These are phyloP conservation scores for Eremophila alpestris DNA, from an alignment of 2,797 vertebrate genomes.

Conservation along the genomic window DNA sequence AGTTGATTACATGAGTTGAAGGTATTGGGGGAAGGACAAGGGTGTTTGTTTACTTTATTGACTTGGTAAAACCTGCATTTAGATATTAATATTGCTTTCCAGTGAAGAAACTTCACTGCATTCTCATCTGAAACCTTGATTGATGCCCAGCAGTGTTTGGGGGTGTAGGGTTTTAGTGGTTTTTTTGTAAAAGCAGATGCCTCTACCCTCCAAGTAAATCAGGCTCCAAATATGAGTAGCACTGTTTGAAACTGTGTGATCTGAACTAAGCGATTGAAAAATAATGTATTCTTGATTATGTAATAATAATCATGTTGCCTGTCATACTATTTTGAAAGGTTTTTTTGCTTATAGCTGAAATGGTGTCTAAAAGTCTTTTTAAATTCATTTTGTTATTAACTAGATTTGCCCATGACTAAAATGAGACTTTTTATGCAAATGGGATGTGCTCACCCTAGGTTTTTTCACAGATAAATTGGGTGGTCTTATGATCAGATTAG, in stretches of 20 bases:
- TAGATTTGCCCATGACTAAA: slow-evolving; percentile 45
- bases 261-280: slow-evolving; percentile 1
- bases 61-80: background rate
- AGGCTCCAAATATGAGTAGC: background rate
- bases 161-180: background rate
- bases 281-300: background rate
- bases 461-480: background rate
- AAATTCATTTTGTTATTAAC: background rate
- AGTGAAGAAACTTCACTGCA: background rate
- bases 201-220: background rate
- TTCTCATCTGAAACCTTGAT: background rate
- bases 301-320: background rate
- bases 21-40: background rate
- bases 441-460: background rate
- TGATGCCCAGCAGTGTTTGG: background rate
- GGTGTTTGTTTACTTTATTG: background rate
- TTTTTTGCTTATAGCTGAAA: slow-evolving; percentile 6
- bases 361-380: background rate
- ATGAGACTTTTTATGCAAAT: background rate
- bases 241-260: background rate
- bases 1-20: background rate
- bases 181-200: background rate
- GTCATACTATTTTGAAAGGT: background rate
- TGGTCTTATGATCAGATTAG: background rate
- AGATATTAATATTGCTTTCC: too few species aligned